phyloP scores from a whole-genome alignment of 2,888 invertebrate genomes.

The Pachycephus smyrnensis region DNA sequence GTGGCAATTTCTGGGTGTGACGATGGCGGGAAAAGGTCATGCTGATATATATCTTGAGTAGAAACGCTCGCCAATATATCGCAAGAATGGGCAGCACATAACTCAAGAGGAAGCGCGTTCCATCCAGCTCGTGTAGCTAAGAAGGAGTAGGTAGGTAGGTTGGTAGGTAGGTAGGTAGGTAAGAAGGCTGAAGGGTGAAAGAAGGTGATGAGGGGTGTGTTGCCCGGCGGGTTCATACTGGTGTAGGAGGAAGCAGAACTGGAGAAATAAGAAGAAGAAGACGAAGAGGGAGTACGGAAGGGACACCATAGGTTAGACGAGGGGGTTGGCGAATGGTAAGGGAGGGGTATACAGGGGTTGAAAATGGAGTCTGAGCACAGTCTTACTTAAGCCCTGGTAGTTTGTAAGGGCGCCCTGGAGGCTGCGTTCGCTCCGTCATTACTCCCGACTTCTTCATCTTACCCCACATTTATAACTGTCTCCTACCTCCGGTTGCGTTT shows the following conservation, averaged over 20 bases:
- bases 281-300: not conserved
- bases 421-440: constrained; percentile 24
- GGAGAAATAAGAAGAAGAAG: constrained; percentile 2
- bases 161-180: too few species aligned
- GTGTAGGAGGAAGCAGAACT: not conserved
- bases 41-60: constrained; percentile 16
- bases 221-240: too few species aligned
- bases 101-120: not conserved
- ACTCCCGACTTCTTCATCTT: constrained; percentile 25
- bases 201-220: too few species aligned
- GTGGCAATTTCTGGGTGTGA: constrained; percentile 6
- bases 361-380: constrained; percentile 22
- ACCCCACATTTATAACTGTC: constrained; percentile 23
- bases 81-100: constrained; percentile 10
- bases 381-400: constrained; percentile 24
- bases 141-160: too few species aligned
- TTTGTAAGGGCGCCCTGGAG: constrained; percentile 22
- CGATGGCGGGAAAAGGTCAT: constrained; percentile 14
- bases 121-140: not conserved
- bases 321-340: not conserved
- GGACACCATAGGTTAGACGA: constrained; percentile 14
- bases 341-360: not conserved
- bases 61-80: constrained; percentile 18
- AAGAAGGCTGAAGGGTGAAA: too few species aligned
- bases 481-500: constrained; percentile 16